Evolutionary conservation across 2,113 vertebrate species (phyloP).

Genomic region (Zingel zingel): DNA sequence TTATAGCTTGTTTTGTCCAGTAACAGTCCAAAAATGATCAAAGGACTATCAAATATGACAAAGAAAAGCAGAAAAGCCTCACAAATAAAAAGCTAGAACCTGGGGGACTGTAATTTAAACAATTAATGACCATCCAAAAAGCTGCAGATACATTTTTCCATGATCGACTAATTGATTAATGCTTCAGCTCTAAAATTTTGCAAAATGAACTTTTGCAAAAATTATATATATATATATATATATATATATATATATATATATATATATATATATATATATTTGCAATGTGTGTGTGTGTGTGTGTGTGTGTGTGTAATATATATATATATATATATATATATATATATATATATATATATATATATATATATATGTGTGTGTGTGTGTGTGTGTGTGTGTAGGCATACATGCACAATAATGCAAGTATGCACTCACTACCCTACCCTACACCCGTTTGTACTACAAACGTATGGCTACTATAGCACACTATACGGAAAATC

Average conservation of each 20-base stretch:
- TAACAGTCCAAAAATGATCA: neutral
- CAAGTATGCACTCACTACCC: neutral
- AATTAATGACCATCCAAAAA: no score
- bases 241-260: no score
- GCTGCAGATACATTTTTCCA: neutral
- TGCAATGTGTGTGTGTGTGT: no score
- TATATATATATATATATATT: no score
- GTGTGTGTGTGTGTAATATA: neutral
- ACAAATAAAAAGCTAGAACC: neutral
- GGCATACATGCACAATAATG: neutral
- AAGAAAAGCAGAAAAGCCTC: neutral
- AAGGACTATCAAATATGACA: neutral
- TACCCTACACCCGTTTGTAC: neutral
- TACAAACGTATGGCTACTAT: neutral
- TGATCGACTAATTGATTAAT: neutral
- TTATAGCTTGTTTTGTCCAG: neutral
- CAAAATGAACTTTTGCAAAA: neutral
- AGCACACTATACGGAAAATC: constrained; percentile 19
- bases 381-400: neutral
- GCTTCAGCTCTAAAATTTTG: neutral
- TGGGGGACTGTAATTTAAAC: neutral
- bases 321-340: no score
- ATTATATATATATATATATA: neutral
- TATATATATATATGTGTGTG: no score
- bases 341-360: no score